Evolutionary conservation across 2,797 vertebrate species (phyloP), one percentile per base, ranked within the genome.

Genomic region (Urophycis tenuis): DNA sequence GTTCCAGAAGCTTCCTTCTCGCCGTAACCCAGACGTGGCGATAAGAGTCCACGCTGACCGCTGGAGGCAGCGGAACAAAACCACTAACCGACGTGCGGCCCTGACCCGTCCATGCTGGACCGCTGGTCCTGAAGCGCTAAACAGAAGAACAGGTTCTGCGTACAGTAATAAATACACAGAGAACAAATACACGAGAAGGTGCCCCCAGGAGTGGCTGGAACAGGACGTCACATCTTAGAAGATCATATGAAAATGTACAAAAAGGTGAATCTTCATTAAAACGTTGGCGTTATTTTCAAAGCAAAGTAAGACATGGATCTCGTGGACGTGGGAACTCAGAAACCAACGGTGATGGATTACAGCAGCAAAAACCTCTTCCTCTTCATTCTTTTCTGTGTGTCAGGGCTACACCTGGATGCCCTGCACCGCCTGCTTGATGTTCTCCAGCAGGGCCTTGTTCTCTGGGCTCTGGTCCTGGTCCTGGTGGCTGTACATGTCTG

Each of bases 401-500:
- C 11, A 29, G 60, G 89, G 89, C 95, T 95, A 99, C 82, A 98
- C 97, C 93, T 99, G 97, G 93, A 99, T 99, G 89, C 97, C 97
- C 94, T 98, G 96, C 83, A 99, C 98, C 78, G 98, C 98, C 94
- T 99, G 98, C 92, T 97, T 98, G 94, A 99, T 98, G 94, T 97
- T 99, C 95, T 99, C 98, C 95, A 99, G 94, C 89, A 99, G 94
- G 74, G 95, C 96, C 94, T 98, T 99, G 96, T 97, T 99, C 95
- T 99, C 97, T 83, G 97, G 96, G 92, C 96, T 99, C 95, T 98
- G 96, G 94, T 98, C 98, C 94, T 96, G 96, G 90, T 99, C 98
- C 95, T 99, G 97, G 94, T 99, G 97, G 91, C 96, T 98, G 92
- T 99, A 99, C 97, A 99, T 99, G 95, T 99, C 97, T 92, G 98